Conservation (phyloP, 2,888 invertebrate genomes). For the Ormyrus pomaceus region DNA sequence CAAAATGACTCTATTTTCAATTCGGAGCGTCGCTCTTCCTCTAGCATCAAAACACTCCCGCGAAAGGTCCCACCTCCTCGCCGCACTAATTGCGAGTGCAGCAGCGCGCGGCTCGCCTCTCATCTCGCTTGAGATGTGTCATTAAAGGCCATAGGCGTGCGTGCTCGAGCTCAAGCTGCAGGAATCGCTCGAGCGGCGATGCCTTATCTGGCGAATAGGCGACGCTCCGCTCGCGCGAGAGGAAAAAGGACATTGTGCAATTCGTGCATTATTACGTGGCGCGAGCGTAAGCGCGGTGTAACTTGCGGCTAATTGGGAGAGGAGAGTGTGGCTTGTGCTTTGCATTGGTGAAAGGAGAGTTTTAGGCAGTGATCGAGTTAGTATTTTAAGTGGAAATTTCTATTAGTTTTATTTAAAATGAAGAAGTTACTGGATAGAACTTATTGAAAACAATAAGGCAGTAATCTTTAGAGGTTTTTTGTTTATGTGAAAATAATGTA, state of each 20-base stretch:
- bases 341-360: too few relatives aligned
- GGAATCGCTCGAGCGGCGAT: constrained; percentile 9
- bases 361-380: too few relatives aligned
- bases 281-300: too few relatives aligned
- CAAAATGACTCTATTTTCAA: background rate
- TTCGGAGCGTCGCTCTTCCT: background rate
- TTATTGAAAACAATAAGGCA: too few relatives aligned
- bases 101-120: background rate
- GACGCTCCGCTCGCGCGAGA: constrained; percentile 6
- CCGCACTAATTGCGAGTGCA: background rate
- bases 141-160: constrained; percentile 11
- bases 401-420: too few relatives aligned
- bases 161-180: too few relatives aligned
- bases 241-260: constrained; percentile 19
- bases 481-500: too few relatives aligned
- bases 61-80: too few relatives aligned
- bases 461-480: too few relatives aligned
- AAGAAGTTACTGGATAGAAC: too few relatives aligned
- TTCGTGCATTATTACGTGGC: constrained; percentile 28
- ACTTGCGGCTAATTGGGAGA: constrained; percentile 13
- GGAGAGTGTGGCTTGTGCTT: background rate
- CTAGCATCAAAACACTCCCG: too few relatives aligned
- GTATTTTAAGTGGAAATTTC: too few relatives aligned
- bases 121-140: background rate
- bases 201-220: constrained; percentile 53